Evolutionary conservation across 2,113 vertebrate species (phyloP), one percentile per base, ranked within the genome.

Genomic region (Aleadryas rufinucha): DNA sequence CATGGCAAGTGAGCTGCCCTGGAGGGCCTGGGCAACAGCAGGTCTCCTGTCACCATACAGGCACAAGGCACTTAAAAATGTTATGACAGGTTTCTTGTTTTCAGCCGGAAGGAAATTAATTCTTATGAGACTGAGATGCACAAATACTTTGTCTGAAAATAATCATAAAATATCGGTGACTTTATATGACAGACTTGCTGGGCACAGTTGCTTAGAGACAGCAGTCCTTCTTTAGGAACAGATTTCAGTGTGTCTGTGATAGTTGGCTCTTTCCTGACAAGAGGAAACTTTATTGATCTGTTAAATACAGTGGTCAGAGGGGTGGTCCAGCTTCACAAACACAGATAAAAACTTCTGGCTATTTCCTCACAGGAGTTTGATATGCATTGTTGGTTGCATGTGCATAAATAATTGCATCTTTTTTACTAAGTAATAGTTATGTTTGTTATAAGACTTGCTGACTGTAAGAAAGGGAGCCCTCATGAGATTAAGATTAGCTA

Each of bases 41-140:
- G 8, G 4, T 5, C 84, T 69, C 18, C 0, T 17, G 31, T 21
- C 30, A 33, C 27, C 30, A 0, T 0, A 3, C 33, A 31, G 61
- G 68, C 30, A 44, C 13, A 0, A 5, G 81, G 24, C 35, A 24
- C 49, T 15, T 41, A 26, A 4, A 45, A 35, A 35, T 33, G 27
- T 22, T 56, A 8, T 14, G 11, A 35, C 35, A 52, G 18, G 11
- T 28, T 44, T 28, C 75, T 52, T 2, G 1, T 60, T 44, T 91
- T 26, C 41, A 61, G 15, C 13, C 16, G 39, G 30, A 26, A 60
- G 65, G 60, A 81, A 81, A 24, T 30, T 2, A 0, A 14, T 77
- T 77, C 71, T 12, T 35, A 27, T 31, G 53, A 74, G 23, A 27
- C 1, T 28, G 45, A 80, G 49, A 6, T 41, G 49, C 14, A 8